Evolutionary conservation across 2,113 vertebrate species (phyloP).

Genomic region (Anarhynchus alexandrinus): DNA sequence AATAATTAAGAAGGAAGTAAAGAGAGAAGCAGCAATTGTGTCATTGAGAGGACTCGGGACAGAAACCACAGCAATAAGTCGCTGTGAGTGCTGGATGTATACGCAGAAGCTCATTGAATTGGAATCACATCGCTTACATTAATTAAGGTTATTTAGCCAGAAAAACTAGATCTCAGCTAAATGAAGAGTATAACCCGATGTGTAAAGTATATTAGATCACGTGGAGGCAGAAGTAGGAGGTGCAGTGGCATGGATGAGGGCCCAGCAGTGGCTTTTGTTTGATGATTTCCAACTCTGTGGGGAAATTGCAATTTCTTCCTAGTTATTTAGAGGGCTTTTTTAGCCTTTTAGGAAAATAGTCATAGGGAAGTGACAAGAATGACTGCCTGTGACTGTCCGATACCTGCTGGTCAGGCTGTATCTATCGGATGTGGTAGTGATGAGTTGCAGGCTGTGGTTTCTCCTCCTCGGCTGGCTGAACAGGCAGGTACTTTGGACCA

Average conservation of each 20-base stretch:
- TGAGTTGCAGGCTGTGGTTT: neutral
- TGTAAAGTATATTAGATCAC: neutral
- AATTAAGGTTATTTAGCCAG: neutral
- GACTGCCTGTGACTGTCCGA: neutral
- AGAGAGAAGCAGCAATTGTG: neutral
- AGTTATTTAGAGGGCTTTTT: neutral
- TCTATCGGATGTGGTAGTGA: neutral
- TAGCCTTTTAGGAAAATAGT: neutral
- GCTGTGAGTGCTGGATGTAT: neutral
- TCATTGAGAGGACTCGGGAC: neutral
- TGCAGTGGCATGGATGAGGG: neutral
- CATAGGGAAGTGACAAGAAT: neutral
- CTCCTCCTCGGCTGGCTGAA: neutral
- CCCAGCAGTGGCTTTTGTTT: neutral
- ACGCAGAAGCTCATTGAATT: neutral
- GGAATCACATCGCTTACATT: neutral
- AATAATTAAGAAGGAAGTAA: neutral
- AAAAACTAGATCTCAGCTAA: neutral
- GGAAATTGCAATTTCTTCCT: neutral
- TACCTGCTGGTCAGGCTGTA: neutral
- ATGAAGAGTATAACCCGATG: neutral
- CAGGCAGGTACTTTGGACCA: neutral
- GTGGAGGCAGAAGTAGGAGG: neutral
- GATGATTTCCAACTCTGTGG: neutral
- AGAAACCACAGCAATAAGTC: neutral